Base-by-base conservation (phyloP, 1,140 invertebrate genomes). In the Aphis craccivora region DNA sequence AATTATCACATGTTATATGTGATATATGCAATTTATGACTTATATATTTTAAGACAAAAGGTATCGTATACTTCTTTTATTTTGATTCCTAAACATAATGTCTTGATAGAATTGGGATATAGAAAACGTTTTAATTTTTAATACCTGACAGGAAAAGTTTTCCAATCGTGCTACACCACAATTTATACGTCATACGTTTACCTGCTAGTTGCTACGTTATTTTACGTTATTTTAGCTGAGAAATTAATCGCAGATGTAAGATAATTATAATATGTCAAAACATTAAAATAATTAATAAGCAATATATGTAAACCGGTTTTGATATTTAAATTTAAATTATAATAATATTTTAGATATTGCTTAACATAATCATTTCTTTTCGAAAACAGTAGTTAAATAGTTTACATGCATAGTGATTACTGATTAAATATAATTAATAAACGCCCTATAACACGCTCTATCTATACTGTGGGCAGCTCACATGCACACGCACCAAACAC, bases 401-500 rank as follows among this genome's bases (percentile, higher is more conserved):
- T 86, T 86, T 86, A 86, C 83, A 86, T 40, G 37, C 83, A 86
- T 43, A 40, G 83, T 86, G 23, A 86, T 86, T 86, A 86, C 60
- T 35, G 60, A 67, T 67, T 30, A 84, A 81, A 37, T 84, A 84
- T 9, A 43, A 84, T 40, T 84, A 8, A 23, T 84, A 84, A 84
- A 67, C 60, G 60, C 30, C 11, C 18, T 67, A n/a, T n/a, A 18
- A 18, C 9, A 18, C 8, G 30, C 11, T 18, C 9, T 67, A 67
- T 18, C 9, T 67, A 67, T 25, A 67, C 60, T n/a, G 60, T 30
- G 30, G 4, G 30, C 60, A 30, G 1, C 18, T 18, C 60, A 1
- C 25, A 30, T 8, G 30, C 55, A 76, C 60, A 76, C 60, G n/a
- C 30, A 67, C 60, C 60, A 18, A 67, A 67, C 30, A 5, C 14